Base-by-base conservation (phyloP, 92 coral and sea anemone genomes). In the Palythoa caribaeorum region DNA sequence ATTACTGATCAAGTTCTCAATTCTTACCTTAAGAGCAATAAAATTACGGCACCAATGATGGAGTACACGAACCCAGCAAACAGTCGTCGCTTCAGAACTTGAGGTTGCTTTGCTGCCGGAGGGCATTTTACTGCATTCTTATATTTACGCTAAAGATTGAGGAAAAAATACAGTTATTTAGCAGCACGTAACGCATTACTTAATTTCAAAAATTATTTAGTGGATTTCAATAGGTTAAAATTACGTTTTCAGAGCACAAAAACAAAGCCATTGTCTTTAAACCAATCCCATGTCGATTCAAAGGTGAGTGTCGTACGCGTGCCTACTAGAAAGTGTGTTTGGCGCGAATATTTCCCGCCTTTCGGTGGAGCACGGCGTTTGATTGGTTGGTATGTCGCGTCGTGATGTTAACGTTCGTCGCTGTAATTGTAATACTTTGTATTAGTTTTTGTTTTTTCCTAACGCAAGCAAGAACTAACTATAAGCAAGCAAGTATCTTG, bases 91-190 rank as follows among this genome's bases (percentile, higher is more conserved):
- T 78, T 57, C 28, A 54, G 55, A n/a, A 16, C 52, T 19, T 47
- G 51, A 28, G 83, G 83, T 21, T 57, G 83, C 19, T 57, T n/a
- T 6, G 57, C 83, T 62, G 83, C 83, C 14, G 83, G 50, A 37
- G 83, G 83, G 15, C 83, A 78, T 48, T 78, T 78, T 14, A 78
- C 14, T 5, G 83, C 83, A 36, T 78, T 38, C 51, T 57, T 78
- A 68, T 78, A 78, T 78, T 78, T 78, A 37, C 83, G 83, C 83
- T 78, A 60, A 78, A 38, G 16, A 5, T 54, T 78, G 50, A 2
- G 47, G 35, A 17, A 78, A 10, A 1, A 55, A 10, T 19, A 1
- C 20, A 20, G 65, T 13, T 77, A 28, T 5, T 15, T 1, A 36
- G 9, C 13, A 59, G 12, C 65, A 4, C 17, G 14, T 59, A 2